These are phyloP conservation scores for Taenaris catops DNA, from an alignment of 2,888 invertebrate genomes.

Conservation along the genomic window DNA sequence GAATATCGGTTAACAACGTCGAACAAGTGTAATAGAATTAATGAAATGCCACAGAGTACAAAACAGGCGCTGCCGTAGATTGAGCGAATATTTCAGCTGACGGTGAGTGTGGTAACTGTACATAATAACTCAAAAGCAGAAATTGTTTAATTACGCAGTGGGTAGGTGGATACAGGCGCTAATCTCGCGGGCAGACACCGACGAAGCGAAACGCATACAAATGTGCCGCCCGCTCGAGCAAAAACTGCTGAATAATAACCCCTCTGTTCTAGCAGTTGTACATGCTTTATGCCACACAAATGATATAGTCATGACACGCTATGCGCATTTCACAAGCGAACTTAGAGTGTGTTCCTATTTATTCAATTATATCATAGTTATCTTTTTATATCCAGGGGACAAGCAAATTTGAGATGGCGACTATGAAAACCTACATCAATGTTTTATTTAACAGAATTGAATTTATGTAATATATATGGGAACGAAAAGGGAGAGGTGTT, in stretches of 20 bases:
- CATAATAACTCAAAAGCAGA: slow-evolving; percentile 47
- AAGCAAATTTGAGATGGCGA: too few species aligned
- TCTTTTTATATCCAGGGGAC: too few species aligned
- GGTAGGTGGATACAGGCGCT: slow-evolving; percentile 43
- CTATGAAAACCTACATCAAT: too few species aligned
- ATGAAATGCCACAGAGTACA: too few species aligned
- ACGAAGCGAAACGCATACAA: slow-evolving; percentile 71
- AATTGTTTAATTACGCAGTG: slow-evolving; percentile 65
- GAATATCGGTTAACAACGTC: too few species aligned
- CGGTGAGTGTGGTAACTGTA: slow-evolving; percentile 19
- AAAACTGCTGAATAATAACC: slow-evolving; percentile 72
- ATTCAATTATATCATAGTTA: too few species aligned
- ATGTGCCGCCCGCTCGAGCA: slow-evolving; percentile 54
- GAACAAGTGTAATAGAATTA: too few species aligned
- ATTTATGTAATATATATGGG: too few species aligned
- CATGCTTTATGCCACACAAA: slow-evolving; percentile 47
- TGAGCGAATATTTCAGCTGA: slow-evolving; percentile 10
- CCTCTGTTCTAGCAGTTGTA: slow-evolving; percentile 45
- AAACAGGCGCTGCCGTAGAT: too few species aligned
- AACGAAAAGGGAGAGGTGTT: too few species aligned
- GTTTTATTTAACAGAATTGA: too few species aligned
- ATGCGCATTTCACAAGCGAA: slow-evolving; percentile 49
- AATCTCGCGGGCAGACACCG: slow-evolving; percentile 61
- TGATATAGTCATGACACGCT: slow-evolving; percentile 55
- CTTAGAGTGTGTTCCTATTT: slow-evolving; percentile 31